Evolutionary conservation across 1,140 invertebrate species (phyloP).

Genomic region (Homalodisca vitripennis): DNA sequence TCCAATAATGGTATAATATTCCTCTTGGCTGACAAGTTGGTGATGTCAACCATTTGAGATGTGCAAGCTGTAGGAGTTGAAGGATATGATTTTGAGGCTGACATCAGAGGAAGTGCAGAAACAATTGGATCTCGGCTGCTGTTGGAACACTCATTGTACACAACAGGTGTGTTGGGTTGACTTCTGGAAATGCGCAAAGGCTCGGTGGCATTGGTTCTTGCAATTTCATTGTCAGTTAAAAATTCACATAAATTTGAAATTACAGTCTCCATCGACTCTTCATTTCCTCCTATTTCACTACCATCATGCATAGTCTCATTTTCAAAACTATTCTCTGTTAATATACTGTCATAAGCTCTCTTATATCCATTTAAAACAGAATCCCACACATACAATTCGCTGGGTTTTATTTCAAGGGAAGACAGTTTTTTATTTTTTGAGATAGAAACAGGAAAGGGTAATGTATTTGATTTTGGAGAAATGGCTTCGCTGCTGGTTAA

Average conservation of each 20-base stretch:
- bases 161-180: constrained; percentile 13
- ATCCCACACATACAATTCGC: background rate
- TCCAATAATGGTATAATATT: constrained; percentile 10
- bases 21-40: constrained; percentile 1
- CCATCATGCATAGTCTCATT: background rate
- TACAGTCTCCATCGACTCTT: constrained; percentile 8
- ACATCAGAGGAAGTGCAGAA: constrained; percentile 6
- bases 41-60: background rate
- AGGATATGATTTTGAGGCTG: constrained; percentile 31
- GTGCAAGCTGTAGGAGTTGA: constrained; percentile 43
- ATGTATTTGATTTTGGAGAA: constrained; percentile 12
- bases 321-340: background rate
- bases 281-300: background rate
- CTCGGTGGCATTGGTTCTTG: background rate
- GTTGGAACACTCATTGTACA: constrained; percentile 11
- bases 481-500: background rate
- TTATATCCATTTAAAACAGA: constrained; percentile 6
- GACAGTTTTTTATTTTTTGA: background rate
- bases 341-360: background rate
- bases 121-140: constrained; percentile 21
- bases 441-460: background rate
- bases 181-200: constrained; percentile 6
- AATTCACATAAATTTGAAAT: constrained; percentile 21
- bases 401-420: background rate
- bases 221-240: background rate